phyloP scores from a whole-genome alignment of 2,113 vertebrate species.

The Platichthys stellatus region DNA sequence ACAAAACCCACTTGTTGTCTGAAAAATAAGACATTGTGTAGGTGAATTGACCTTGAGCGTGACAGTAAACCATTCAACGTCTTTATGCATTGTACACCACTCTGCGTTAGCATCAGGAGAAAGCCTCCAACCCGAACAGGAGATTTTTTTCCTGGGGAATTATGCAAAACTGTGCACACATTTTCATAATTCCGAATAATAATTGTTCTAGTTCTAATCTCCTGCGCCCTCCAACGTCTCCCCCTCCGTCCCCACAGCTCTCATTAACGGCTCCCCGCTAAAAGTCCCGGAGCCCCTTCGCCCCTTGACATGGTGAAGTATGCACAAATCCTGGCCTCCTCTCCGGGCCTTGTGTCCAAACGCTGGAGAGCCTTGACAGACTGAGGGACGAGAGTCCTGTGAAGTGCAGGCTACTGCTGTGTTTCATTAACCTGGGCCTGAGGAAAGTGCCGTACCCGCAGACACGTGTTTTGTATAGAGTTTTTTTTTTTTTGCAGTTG shows the following conservation, averaged over 20 bases:
- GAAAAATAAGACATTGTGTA: background rate
- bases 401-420: conserved; percentile 26
- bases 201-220: conserved; percentile 15
- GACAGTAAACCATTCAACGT: conserved; percentile 18
- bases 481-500: background rate
- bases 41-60: conserved; percentile 19
- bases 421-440: conserved; percentile 52
- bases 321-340: conserved; percentile 34
- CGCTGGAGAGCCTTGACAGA: conserved; percentile 18
- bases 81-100: conserved; percentile 27
- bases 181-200: conserved; percentile 20
- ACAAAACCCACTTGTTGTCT: conserved; percentile 4
- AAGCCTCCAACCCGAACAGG: conserved; percentile 3
- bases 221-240: conserved; percentile 4
- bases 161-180: conserved; percentile 12
- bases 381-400: conserved; percentile 41
- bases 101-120: conserved; percentile 33
- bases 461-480: background rate
- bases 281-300: conserved; percentile 10
- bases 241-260: background rate
- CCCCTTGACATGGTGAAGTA: conserved; percentile 5
- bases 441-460: conserved; percentile 11
- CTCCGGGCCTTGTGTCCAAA: conserved; percentile 5
- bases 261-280: conserved; percentile 39
- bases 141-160: conserved; percentile 17